Evolutionary conservation across 2,113 vertebrate species (phyloP).

Genomic region (Gavia stellata): DNA sequence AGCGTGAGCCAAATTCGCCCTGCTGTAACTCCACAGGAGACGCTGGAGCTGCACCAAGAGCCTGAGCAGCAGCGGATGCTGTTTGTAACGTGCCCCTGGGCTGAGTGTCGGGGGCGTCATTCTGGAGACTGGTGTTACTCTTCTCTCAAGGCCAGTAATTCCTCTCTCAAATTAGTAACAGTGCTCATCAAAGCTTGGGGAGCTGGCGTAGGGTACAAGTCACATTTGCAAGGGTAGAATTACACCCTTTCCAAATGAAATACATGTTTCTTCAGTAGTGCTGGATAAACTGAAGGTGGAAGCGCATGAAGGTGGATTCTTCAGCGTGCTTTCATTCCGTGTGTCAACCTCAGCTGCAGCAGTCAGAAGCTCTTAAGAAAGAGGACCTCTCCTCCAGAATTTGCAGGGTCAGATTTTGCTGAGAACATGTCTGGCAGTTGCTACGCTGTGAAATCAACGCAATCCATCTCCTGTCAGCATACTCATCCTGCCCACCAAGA

Average conservation of each 20-base stretch:
- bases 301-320: not conserved
- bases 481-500: not conserved
- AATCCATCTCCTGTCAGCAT: not conserved
- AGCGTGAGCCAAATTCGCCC: not conserved
- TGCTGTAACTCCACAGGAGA: not conserved
- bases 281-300: not conserved
- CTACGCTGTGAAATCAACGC: not conserved
- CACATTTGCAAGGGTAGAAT: not conserved
- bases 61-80: not conserved
- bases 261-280: not conserved
- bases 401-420: not conserved
- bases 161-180: not conserved
- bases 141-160: not conserved
- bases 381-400: not conserved
- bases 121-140: not conserved
- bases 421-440: not conserved
- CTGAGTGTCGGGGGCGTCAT: not conserved
- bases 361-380: not conserved
- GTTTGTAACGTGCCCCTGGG: rapidly evolving
- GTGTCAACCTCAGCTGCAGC: not conserved
- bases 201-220: not conserved
- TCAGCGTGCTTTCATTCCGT: rapidly evolving
- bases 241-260: not conserved
- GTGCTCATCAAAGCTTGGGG: not conserved
- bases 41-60: not conserved